Evolutionary conservation across 2,888 invertebrate species (phyloP).

Genomic region (Cancer borealis): DNA sequence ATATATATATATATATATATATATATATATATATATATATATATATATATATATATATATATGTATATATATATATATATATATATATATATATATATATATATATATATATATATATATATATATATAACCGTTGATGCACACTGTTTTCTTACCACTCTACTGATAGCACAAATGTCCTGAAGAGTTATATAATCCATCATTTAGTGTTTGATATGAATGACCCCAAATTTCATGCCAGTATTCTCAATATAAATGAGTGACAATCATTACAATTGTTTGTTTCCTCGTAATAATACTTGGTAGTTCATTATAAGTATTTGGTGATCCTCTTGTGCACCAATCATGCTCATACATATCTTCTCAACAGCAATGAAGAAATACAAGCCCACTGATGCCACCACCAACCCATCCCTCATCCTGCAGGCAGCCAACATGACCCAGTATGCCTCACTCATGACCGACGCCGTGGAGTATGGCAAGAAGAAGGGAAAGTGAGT

Average conservation of each 20-base stretch:
- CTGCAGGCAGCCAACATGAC: slow-evolving; percentile 95
- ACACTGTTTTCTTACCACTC: not conserved
- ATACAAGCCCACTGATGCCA: slow-evolving; percentile 99
- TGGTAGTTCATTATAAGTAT: not conserved
- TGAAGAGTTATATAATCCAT: not conserved
- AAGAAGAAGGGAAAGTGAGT: slow-evolving; percentile 81
- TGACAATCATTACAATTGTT: not conserved
- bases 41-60: no score
- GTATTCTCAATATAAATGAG: not conserved
- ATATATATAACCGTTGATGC: not conserved
- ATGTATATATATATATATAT: no score
- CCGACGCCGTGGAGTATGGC: slow-evolving; percentile 94
- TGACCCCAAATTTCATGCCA: not conserved
- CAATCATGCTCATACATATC: not conserved
- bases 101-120: no score
- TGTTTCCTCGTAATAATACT: not conserved
- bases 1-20: no score
- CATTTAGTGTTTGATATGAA: not conserved
- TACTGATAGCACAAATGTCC: not conserved
- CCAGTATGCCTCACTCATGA: slow-evolving; percentile 93
- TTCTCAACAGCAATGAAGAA: slow-evolving; percentile 91
- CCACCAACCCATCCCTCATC: slow-evolving; percentile 98
- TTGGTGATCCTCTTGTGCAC: not conserved
- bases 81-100: no score
- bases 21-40: no score